These are phyloP conservation scores for Pelmatolapia mariae DNA, from an alignment of 2,113 vertebrate genomes.

Conservation along the genomic window DNA sequence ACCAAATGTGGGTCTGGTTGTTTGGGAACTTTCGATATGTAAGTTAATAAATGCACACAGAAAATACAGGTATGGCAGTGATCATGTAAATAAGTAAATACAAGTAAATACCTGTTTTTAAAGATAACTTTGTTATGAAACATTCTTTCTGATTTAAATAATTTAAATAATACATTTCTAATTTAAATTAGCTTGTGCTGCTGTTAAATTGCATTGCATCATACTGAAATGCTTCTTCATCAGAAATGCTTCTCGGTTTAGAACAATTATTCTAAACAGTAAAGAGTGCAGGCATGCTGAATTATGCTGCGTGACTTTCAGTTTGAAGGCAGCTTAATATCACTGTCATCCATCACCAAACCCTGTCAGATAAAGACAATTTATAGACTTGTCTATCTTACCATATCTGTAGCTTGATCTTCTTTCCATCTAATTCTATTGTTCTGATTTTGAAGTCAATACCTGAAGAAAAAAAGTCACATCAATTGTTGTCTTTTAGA, in stretches of 20 bases:
- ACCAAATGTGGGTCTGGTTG: not conserved
- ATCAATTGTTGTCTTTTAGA: not conserved
- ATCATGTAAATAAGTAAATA: not conserved
- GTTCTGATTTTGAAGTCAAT: constrained; percentile 98
- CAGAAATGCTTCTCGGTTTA: not conserved
- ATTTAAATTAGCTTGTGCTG: not conserved
- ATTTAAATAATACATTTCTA: not conserved
- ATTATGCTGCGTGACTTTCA: not conserved
- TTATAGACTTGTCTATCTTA: constrained; percentile 61
- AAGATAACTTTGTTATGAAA: not conserved
- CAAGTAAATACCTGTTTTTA: not conserved
- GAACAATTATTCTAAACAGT: not conserved
- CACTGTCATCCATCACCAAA: not conserved
- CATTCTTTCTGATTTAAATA: not conserved
- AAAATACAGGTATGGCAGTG: not conserved
- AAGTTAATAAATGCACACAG: not conserved
- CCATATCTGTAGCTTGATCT: constrained; percentile 98
- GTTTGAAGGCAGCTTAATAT: not conserved
- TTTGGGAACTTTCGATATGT: not conserved
- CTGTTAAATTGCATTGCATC: not conserved
- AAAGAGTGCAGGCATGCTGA: not conserved
- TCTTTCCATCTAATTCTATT: constrained; percentile 96
- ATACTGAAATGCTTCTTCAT: not conserved
- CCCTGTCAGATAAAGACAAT: not conserved
- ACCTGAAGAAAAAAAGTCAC: constrained; percentile 65